Percentiles rank a stretch among this genome's conserved stretches.
These are phyloP conservation scores for Bujurquina vittata DNA, from an alignment of 2,113 vertebrate genomes.

Conservation along the genomic window DNA sequence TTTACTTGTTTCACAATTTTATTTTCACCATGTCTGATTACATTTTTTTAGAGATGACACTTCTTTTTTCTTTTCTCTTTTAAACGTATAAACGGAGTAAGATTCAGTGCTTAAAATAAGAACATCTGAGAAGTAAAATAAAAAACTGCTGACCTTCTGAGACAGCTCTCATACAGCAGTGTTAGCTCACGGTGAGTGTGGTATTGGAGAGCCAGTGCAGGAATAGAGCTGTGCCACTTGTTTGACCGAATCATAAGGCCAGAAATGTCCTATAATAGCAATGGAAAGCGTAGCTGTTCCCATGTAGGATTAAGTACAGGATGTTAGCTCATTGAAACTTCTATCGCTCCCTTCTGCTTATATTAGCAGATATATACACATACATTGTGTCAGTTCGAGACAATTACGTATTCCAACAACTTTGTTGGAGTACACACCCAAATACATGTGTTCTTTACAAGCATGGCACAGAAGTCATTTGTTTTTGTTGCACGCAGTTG, in stretches of 20 bases:
- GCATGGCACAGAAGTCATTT: background rate
- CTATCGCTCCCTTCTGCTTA: background rate
- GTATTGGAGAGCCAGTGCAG: background rate
- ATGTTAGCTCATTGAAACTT: background rate
- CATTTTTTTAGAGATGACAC: background rate
- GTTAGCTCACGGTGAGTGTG: background rate
- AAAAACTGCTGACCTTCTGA: background rate
- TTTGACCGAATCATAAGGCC: too few relatives aligned
- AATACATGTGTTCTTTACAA: background rate
- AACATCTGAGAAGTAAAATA: background rate
- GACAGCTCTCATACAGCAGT: background rate
- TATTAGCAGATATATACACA: background rate
- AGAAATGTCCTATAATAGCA: background rate
- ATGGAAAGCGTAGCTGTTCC: accelerated
- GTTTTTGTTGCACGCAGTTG: background rate
- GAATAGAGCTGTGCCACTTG: background rate
- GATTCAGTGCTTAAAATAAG: background rate
- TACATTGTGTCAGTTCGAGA: background rate
- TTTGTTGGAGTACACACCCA: background rate
- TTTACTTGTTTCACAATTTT: background rate
- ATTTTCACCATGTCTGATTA: background rate
- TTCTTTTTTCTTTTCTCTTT: background rate
- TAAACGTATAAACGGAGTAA: background rate
- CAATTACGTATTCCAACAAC: background rate
- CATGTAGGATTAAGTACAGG: background rate